These are phyloP conservation scores for Tauraco erythrolophus DNA, from an alignment of 2,113 vertebrate genomes.

Conservation along the genomic window DNA sequence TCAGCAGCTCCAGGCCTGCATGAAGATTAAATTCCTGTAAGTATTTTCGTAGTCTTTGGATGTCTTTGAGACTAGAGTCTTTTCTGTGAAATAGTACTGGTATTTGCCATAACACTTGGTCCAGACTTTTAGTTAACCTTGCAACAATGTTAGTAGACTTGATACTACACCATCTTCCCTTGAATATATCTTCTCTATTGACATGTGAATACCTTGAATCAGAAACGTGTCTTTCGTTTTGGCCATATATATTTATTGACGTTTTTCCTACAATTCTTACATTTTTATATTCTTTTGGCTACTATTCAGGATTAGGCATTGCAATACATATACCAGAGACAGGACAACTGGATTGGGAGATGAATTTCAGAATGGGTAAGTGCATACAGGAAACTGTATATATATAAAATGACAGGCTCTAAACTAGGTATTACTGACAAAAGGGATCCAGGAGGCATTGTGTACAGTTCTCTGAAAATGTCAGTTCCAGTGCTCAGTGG, in stretches of 20 bases:
- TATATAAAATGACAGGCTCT: not conserved
- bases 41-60: not conserved
- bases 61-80: not conserved
- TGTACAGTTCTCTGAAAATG: not conserved
- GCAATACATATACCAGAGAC: not conserved
- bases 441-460: not conserved
- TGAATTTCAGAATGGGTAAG: not conserved
- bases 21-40: not conserved
- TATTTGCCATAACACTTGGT: not conserved
- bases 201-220: not conserved
- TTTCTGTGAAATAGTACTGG: not conserved
- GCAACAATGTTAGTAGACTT: not conserved
- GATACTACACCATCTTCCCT: not conserved
- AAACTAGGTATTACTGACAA: not conserved
- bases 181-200: not conserved
- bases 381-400: not conserved
- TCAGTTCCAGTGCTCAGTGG: not conserved
- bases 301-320: not conserved
- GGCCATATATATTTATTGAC: not conserved
- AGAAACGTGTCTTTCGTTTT: not conserved
- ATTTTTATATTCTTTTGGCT: not conserved
- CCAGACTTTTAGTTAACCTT: not conserved
- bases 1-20: not conserved
- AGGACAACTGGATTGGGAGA: not conserved
- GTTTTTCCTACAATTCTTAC: not conserved